These are phyloP conservation scores for Agrenia bidenticulata DNA, from an alignment of 2,888 invertebrate genomes.

Conservation along the genomic window DNA sequence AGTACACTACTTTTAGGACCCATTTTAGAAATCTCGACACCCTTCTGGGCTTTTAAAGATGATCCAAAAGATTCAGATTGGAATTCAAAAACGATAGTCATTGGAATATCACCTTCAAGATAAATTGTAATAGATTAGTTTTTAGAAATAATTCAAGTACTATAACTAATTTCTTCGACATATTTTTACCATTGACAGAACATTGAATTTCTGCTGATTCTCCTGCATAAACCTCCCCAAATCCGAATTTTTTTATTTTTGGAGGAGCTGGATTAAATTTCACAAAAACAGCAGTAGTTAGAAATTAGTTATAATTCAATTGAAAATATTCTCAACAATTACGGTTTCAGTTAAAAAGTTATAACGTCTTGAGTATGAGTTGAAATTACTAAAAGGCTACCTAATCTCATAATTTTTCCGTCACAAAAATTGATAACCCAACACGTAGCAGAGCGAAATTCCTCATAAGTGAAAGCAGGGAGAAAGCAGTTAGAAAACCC, in stretches of 20 bases:
- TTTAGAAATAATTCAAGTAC: no score
- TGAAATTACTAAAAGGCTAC: neutral
- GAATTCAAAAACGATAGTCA: conserved; percentile 55
- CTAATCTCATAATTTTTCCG: conserved; percentile 9
- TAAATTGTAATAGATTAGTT: no score
- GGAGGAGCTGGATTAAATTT: conserved; percentile 54
- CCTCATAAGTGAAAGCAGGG: neutral
- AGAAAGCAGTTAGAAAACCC: neutral
- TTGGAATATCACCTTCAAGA: conserved; percentile 55
- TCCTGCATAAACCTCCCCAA: conserved; percentile 53
- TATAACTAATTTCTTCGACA: no score
- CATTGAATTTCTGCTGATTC: conserved; percentile 32
- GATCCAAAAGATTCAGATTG: conserved; percentile 41
- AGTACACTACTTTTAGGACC: conserved; percentile 65
- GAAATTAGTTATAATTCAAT: no score
- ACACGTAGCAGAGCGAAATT: no score
- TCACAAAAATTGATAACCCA: no score
- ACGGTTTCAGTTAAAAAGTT: conserved; percentile 16
- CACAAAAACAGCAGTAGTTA: no score
- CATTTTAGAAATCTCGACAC: conserved; percentile 54
- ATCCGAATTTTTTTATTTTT: conserved; percentile 52
- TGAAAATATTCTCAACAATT: no score
- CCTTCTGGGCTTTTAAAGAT: conserved; percentile 54
- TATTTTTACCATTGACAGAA: conserved; percentile 27
- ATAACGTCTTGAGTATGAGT: neutral